phyloP scores from a whole-genome alignment of 2,797 vertebrate genomes.

The Eospalax fontanierii region DNA sequence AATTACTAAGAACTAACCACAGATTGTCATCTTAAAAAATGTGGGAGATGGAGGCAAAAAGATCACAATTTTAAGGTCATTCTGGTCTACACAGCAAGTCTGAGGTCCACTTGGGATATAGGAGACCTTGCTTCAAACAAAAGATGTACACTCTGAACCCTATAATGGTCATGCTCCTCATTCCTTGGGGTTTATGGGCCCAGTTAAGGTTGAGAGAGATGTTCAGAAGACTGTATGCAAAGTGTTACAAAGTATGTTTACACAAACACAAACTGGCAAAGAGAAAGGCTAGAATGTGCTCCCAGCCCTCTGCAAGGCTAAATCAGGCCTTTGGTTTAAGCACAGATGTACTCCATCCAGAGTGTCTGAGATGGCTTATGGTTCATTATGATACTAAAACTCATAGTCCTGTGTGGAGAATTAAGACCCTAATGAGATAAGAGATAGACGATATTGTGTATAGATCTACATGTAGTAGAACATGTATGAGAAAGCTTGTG shows the following conservation, averaged over 20 bases:
- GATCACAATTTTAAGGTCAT: background rate
- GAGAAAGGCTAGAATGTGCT: background rate
- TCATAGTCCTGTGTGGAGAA: background rate
- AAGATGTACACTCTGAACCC: background rate
- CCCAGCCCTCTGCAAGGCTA: background rate
- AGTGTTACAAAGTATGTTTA: background rate
- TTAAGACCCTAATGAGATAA: background rate
- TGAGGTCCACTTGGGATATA: background rate
- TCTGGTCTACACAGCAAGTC: background rate
- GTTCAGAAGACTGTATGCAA: background rate
- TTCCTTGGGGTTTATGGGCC: background rate
- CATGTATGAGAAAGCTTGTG: background rate
- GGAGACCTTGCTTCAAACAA: background rate
- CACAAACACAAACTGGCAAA: background rate
- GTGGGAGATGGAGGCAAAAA: background rate
- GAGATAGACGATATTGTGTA: background rate
- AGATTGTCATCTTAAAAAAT: background rate
- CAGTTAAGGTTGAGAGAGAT: background rate
- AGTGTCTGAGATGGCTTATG: background rate
- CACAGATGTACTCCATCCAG: background rate
- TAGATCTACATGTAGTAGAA: background rate
- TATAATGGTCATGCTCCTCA: background rate
- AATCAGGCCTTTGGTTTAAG: background rate
- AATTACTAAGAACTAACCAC: background rate
- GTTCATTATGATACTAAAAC: background rate